Evolutionary conservation across 2,797 vertebrate genomes (phyloP).

Genomic region (Characodon lateralis): DNA sequence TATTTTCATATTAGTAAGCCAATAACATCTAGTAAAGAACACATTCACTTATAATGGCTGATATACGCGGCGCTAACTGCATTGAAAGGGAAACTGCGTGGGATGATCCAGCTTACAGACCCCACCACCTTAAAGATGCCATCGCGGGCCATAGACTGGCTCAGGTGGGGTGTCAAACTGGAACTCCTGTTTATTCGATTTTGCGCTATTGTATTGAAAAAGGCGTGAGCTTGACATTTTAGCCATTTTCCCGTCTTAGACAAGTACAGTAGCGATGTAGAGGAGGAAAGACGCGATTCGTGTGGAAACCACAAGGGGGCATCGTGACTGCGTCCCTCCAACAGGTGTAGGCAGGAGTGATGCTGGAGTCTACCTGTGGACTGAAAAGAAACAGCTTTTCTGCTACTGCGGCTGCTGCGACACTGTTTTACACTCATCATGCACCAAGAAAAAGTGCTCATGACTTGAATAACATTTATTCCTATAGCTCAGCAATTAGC

Average conservation of each 20-base stretch:
- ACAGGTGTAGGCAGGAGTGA: slow-evolving; percentile 75
- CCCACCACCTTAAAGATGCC: slow-evolving; percentile 60
- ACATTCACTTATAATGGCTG: slow-evolving; percentile 70
- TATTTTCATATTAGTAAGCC: slow-evolving; percentile 26
- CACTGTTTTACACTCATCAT: slow-evolving; percentile 7
- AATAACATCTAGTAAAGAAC: slow-evolving; percentile 39
- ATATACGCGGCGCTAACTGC: slow-evolving; percentile 67
- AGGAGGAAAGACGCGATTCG: slow-evolving; percentile 40
- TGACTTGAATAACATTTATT: slow-evolving; percentile 1
- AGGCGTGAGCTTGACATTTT: slow-evolving; percentile 65
- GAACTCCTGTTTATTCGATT: background rate
- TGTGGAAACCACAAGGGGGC: slow-evolving; percentile 74
- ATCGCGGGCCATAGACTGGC: slow-evolving; percentile 45
- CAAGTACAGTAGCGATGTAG: slow-evolving; percentile 2
- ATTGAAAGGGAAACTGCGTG: slow-evolving; percentile 76
- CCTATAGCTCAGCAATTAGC: background rate
- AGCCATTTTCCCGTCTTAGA: slow-evolving; percentile 27
- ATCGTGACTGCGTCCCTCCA: slow-evolving; percentile 74
- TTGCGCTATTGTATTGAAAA: slow-evolving; percentile 10
- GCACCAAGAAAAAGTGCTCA: background rate
- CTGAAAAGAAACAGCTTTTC: background rate
- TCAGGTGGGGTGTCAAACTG: slow-evolving; percentile 32
- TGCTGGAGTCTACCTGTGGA: slow-evolving; percentile 70
- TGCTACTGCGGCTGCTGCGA: slow-evolving; percentile 42
- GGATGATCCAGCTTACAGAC: slow-evolving; percentile 69